A percentile compares a stretch with the other conserved stretches of the same genome.
Evolutionary conservation across 2,888 invertebrate species (phyloP).

Genomic region (Synanthedon myopaeformis): DNA sequence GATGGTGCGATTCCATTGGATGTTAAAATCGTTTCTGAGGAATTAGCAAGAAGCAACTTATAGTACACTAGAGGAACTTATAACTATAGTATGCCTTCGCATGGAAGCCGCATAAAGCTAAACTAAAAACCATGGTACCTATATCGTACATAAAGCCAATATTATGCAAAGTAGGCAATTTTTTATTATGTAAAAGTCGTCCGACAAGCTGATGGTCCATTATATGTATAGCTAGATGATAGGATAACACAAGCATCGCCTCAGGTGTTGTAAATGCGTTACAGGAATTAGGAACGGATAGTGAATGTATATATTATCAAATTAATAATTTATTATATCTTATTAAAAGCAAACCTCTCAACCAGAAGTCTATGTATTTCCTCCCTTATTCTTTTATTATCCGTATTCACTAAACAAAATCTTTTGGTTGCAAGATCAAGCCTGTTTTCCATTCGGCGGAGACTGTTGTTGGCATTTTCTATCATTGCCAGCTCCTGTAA

Average conservation of each 20-base stretch:
- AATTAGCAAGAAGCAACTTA: slow-evolving; percentile 1
- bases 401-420: slow-evolving; percentile 78
- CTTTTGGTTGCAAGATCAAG: slow-evolving; percentile 80
- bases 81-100: background rate
- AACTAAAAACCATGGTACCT: too few species aligned
- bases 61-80: background rate
- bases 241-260: too few species aligned
- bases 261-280: too few species aligned
- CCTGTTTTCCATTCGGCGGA: slow-evolving; percentile 76
- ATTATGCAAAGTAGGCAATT: too few species aligned
- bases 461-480: slow-evolving; percentile 61
- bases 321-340: background rate
- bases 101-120: background rate
- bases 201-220: too few species aligned
- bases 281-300: too few species aligned
- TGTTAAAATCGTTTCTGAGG: slow-evolving; percentile 80
- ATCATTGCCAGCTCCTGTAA: slow-evolving; percentile 53
- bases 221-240: too few species aligned
- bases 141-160: too few species aligned
- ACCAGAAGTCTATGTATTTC: slow-evolving; percentile 85
- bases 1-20: slow-evolving; percentile 82
- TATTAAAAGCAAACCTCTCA: slow-evolving; percentile 70
- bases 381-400: slow-evolving; percentile 77
- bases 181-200: too few species aligned
- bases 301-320: too few species aligned